A percentile compares a stretch with the other conserved stretches of the same genome.
These are phyloP conservation scores for Ptychochromis oligacanthus DNA, from an alignment of 2,113 vertebrate genomes.

Conservation along the genomic window DNA sequence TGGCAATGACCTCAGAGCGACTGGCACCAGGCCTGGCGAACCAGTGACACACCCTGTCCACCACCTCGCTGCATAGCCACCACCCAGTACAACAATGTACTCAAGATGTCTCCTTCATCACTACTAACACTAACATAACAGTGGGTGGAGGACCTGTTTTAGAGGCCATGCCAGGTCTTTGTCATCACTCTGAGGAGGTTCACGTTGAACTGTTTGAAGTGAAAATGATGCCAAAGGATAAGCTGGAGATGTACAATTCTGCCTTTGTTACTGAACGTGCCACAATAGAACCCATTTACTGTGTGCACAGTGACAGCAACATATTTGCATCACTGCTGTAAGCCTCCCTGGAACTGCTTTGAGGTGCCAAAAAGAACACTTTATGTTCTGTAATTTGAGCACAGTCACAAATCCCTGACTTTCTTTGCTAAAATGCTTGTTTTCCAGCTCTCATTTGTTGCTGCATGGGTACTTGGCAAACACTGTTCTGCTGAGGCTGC, in stretches of 20 bases:
- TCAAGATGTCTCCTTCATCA: constrained; percentile 73
- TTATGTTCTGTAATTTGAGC: constrained; percentile 25
- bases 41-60: constrained; percentile 80
- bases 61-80: constrained; percentile 60
- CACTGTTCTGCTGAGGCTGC: constrained; percentile 52
- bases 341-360: neutral
- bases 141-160: constrained; percentile 55
- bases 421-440: constrained; percentile 29
- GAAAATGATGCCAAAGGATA: constrained; percentile 19
- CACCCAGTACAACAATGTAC: constrained; percentile 75
- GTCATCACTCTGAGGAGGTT: constrained; percentile 46
- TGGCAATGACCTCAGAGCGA: constrained; percentile 83
- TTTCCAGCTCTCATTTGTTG: constrained; percentile 47
- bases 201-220: constrained; percentile 14
- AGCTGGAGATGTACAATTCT: neutral
- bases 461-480: constrained; percentile 23
- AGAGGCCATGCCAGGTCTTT: constrained; percentile 44
- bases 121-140: constrained; percentile 61
- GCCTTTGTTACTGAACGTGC: neutral
- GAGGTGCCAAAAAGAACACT: constrained; percentile 14
- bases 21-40: constrained; percentile 77
- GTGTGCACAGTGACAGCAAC: neutral
- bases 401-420: constrained; percentile 26
- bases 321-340: constrained; percentile 1
- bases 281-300: neutral